Evolutionary conservation across 2,888 invertebrate species (phyloP), one percentile per base, ranked within the genome.

Genomic region (Eupsilia transversa): DNA sequence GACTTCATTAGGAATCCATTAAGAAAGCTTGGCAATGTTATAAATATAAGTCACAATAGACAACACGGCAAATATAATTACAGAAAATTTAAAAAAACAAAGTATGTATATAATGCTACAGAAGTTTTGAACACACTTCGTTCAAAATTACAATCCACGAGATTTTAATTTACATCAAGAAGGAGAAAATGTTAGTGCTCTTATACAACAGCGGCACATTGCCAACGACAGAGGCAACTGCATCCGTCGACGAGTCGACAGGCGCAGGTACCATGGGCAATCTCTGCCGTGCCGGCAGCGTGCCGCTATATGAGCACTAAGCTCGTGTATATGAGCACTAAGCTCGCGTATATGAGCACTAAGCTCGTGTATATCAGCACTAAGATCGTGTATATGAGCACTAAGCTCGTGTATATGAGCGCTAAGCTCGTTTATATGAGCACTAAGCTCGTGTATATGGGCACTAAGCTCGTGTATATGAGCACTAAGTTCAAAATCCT

Each of bases 1-100:
- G 54, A 64, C 69, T 80, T 80, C 59, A 78, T 74, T 77, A 76
- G 61, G 60, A 74, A 73, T 64, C 77, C 74, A 85, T 74, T 72
- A 46, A 69, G 59, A 59, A 82, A 78, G 79, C 70, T 74, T 56
- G 54, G 71, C 54, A 72, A 76, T 67, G 35, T 72, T 41, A 67
- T 54, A 72, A 74, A 74, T 66, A 68, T 49, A 72, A 57, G 49
- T 64, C 23, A 59, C 56, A 74, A 67, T 41, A 65, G 46, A 76
- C n/a, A 63, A 52, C 33, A 79, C 72, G 46, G 23, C 52, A 35
- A 49, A 65, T 6, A 72, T 20, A 54, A 52, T 27, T 5, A 60
- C 7, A 41, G 41, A 59, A 52, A 14, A 66, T 33, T 65, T 56
- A 41, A 35, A 33, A 35, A 59, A 46, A 56, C 10, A 46, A 41